Conservation (phyloP, 1,140 invertebrate genomes). For the Vanessa atalanta region DNA sequence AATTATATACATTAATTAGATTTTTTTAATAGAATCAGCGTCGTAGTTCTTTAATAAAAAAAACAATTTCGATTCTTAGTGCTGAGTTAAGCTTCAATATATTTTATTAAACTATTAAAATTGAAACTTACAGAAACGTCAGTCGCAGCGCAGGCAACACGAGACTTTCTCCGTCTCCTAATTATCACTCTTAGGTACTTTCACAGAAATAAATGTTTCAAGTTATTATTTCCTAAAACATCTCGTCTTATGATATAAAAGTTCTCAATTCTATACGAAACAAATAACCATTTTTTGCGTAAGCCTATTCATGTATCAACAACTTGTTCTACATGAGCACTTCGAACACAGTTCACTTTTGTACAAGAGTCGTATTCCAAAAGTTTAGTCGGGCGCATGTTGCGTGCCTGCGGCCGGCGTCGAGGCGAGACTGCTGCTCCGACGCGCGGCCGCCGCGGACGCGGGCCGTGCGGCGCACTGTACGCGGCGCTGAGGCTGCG, state of each 20-base stretch:
- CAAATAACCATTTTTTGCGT: neutral
- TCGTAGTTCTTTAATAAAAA: too few relatives aligned
- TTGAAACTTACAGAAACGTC: slow-evolving; percentile 3
- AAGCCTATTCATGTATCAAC: neutral
- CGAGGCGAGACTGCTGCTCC: neutral
- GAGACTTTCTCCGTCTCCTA: neutral
- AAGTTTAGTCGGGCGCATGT: neutral
- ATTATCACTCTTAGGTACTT: neutral
- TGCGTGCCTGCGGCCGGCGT: neutral
- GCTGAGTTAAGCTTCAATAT: neutral
- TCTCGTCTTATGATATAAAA: neutral
- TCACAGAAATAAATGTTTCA: neutral
- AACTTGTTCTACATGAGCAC: neutral
- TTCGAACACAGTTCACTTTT: slow-evolving; percentile 9
- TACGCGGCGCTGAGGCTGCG: slow-evolving; percentile 2
- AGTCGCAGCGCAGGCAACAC: neutral
- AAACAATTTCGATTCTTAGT: too few relatives aligned
- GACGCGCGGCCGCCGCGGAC: neutral
- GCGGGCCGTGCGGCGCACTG: neutral
- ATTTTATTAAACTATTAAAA: neutral
- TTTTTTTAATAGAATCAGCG: neutral
- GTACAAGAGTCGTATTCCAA: neutral
- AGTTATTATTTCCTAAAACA: slow-evolving; percentile 2
- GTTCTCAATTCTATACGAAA: neutral
- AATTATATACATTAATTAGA: too few relatives aligned